Percentiles rank a stretch among this genome's conserved stretches.
Evolutionary conservation across 2,888 invertebrate genomes (phyloP).

Genomic region (Lycaena phlaeas): DNA sequence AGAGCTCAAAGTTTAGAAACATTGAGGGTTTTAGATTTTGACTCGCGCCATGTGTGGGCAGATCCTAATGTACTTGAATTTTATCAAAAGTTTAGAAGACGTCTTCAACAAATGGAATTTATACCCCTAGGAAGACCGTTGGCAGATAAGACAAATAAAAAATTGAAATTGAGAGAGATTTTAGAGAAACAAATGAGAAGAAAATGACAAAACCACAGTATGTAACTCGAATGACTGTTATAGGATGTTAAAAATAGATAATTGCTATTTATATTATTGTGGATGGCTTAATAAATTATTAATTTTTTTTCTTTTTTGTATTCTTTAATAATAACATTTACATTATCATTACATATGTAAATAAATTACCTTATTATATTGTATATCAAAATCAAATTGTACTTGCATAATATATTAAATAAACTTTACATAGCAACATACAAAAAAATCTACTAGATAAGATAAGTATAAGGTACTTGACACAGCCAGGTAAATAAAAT

Average conservation of each 20-base stretch:
- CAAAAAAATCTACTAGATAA: too few relatives aligned
- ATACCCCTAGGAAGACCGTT: constrained; percentile 74
- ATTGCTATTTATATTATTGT: constrained; percentile 2
- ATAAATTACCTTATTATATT: too few relatives aligned
- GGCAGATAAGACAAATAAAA: constrained; percentile 55
- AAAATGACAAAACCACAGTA: constrained; percentile 26
- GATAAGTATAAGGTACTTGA: too few relatives aligned
- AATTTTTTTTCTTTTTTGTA: too few relatives aligned
- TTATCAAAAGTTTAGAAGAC: constrained; percentile 79
- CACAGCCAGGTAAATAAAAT: too few relatives aligned
- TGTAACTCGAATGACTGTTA: constrained; percentile 14
- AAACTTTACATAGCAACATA: too few relatives aligned
- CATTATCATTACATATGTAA: too few relatives aligned
- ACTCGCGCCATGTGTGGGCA: constrained; percentile 89
- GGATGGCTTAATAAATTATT: constrained; percentile 4
- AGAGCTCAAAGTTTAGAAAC: constrained; percentile 90
- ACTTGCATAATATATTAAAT: too few relatives aligned
- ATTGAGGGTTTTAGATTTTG: constrained; percentile 90
- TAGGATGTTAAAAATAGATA: constrained; percentile 8
- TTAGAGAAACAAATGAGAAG: constrained; percentile 49
- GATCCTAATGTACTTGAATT: constrained; percentile 87
- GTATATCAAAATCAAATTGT: too few relatives aligned
- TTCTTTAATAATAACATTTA: too few relatives aligned
- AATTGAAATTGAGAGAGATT: constrained; percentile 50
- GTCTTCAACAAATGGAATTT: constrained; percentile 76